Percentiles rank a stretch among this genome's conserved stretches.
phyloP scores from a whole-genome alignment of 2,797 vertebrate species.

The Acrocephalus scirpaceus region DNA sequence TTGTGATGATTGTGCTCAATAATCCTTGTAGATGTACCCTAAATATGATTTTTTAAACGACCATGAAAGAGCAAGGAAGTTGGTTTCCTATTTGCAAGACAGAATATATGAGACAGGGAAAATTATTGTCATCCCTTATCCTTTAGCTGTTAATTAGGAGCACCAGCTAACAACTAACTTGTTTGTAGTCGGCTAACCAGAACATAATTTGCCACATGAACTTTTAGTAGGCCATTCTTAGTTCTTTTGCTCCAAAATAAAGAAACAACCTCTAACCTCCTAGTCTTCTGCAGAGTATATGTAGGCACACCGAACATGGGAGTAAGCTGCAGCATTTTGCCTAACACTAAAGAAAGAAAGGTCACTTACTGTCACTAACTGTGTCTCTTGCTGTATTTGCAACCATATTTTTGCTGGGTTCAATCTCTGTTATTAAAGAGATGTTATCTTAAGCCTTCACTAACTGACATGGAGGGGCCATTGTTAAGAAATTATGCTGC shows the following conservation, averaged over 20 bases:
- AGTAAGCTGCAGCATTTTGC: background rate
- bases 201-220: background rate
- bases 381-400: background rate
- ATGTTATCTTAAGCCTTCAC: background rate
- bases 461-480: background rate
- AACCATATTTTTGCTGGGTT: background rate
- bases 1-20: background rate
- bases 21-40: background rate
- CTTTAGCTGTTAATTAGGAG: background rate
- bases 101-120: background rate
- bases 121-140: background rate
- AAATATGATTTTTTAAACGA: background rate
- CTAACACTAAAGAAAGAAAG: background rate
- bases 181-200: background rate
- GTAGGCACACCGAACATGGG: background rate
- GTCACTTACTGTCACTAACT: background rate
- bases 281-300: background rate
- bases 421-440: background rate
- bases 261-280: background rate
- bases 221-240: background rate
- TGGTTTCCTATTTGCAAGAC: background rate
- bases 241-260: background rate
- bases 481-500: background rate
- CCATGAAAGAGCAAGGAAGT: background rate
- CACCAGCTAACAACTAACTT: background rate